Evolutionary conservation across 2,888 invertebrate species (phyloP), one percentile per base, ranked within the genome.

Genomic region (Eupithecia insigniata): DNA sequence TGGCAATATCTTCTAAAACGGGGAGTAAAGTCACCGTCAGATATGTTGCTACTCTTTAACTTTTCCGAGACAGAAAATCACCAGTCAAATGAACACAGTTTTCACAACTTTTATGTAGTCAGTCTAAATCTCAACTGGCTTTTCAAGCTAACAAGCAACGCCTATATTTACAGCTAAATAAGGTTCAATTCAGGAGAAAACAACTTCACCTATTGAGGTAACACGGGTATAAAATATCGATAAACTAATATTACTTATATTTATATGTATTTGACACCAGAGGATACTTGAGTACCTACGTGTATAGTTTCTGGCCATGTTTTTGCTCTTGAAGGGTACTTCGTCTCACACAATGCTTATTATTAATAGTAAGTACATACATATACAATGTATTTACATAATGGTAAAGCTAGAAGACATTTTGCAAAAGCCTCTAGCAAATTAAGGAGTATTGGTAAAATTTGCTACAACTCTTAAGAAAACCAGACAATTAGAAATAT

Each of bases 191-290:
- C 30, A 66, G 46, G 39, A 58, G 46, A 43, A 71, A 70, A 70
- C 43, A 64, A 70, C 10, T 14, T 55, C 43, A 34, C 26, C 12
- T 66, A 39, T 60, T 67, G 67, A 70, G 64, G 67, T 70, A 73
- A 34, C 39, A 43, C 30, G 66, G 61, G 66, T 66, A 68, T 64
- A 64, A 46, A 43, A 73, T 51, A 67, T 69, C 18, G 46, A 73
- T 67, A 70, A 55, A 26, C 51, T 55, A 55, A 26, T 55, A 55
- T 62, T 28, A 72, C 61, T 12, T n/a, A 46, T 58, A 18, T 46
- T 61, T 28, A 28, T 7, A n/a, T n/a, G n/a, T n/a, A 68, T 72
- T 72, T 72, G 72, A 69, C 72, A 72, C 69, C 26, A 72, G 69
- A 60, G 51, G 68, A 30, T 16, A 30, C 18, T 18, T 18, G 8